A percentile compares a stretch with the other conserved stretches of the same genome.
Evolutionary conservation across 2,888 invertebrate genomes (phyloP).

Genomic region (Nycteola revayana): DNA sequence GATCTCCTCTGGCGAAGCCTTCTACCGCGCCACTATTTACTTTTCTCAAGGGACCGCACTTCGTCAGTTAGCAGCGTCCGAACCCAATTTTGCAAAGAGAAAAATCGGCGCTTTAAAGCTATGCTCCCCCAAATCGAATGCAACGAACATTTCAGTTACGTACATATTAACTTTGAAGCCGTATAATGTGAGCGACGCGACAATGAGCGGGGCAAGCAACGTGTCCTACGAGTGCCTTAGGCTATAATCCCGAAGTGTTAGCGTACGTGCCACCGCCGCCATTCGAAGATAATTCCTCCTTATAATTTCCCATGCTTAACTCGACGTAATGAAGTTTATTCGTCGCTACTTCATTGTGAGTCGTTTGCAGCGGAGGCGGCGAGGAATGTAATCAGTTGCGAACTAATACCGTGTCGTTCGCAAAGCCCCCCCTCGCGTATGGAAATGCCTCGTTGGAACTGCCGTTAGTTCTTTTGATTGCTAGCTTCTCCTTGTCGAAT

Average conservation of each 20-base stretch:
- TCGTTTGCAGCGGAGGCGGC: slow-evolving; percentile 67
- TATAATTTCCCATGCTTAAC: slow-evolving; percentile 80
- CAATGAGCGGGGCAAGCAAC: slow-evolving; percentile 46
- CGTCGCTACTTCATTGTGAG: slow-evolving; percentile 77
- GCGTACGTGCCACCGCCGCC: slow-evolving; percentile 63
- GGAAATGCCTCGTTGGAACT: slow-evolving; percentile 75
- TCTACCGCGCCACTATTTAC: slow-evolving; percentile 72
- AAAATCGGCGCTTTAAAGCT: slow-evolving; percentile 43
- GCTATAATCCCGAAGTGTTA: slow-evolving; percentile 64
- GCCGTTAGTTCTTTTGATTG: slow-evolving; percentile 80
- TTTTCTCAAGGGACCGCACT: slow-evolving; percentile 63
- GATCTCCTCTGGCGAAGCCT: slow-evolving; percentile 63
- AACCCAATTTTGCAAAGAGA: slow-evolving; percentile 57
- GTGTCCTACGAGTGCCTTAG: slow-evolving; percentile 59
- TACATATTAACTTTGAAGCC: slow-evolving; percentile 41
- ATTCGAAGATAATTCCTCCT: slow-evolving; percentile 77
- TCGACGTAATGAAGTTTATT: slow-evolving; percentile 80
- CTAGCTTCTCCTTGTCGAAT: slow-evolving; percentile 73
- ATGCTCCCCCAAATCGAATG: slow-evolving; percentile 36
- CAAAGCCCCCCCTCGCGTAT: slow-evolving; percentile 73
- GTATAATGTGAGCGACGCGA: slow-evolving; percentile 46
- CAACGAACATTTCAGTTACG: slow-evolving; percentile 46
- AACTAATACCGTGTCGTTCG: slow-evolving; percentile 77
- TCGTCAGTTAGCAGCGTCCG: slow-evolving; percentile 54
- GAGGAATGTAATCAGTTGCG: slow-evolving; percentile 80